Percentiles rank a stretch among this genome's conserved stretches.
phyloP scores from a whole-genome alignment of 2,888 invertebrate species.

The Macrosoma leucophasiata region DNA sequence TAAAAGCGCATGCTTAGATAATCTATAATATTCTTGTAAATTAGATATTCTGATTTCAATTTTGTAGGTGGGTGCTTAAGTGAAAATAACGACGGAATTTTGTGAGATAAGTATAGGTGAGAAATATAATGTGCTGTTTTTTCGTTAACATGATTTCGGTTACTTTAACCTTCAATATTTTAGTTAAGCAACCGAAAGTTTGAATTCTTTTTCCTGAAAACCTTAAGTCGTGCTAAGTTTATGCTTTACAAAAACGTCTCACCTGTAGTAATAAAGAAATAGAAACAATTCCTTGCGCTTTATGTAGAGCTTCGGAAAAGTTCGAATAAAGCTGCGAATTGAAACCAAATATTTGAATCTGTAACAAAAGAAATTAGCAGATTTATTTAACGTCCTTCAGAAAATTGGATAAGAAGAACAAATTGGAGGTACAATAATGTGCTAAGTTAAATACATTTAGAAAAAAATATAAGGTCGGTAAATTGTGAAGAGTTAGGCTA shows the following conservation, averaged over 20 bases:
- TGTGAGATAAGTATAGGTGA: too few species aligned
- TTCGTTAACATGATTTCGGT: background rate
- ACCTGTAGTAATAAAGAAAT: slow-evolving; percentile 97
- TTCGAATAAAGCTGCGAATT: slow-evolving; percentile 98
- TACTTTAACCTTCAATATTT: background rate
- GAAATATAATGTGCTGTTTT: background rate
- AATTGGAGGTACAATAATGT: too few species aligned
- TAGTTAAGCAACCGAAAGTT: background rate
- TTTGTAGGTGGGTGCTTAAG: too few species aligned
- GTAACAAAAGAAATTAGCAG: slow-evolving; percentile 73
- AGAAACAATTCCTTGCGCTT: slow-evolving; percentile 96
- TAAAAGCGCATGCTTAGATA: slow-evolving; percentile 45
- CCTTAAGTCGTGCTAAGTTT: too few species aligned
- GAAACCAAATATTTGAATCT: slow-evolving; percentile 99
- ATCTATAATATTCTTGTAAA: too few species aligned
- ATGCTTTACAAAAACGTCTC: slow-evolving; percentile 33
- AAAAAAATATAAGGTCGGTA: slow-evolving; percentile 14
- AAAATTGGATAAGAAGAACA: slow-evolving; percentile 7
- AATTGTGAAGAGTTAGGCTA: slow-evolving; percentile 32
- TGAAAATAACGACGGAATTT: too few species aligned
- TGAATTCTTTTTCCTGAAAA: too few species aligned
- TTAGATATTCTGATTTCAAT: too few species aligned
- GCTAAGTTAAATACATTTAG: slow-evolving; percentile 16
- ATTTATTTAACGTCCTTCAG: too few species aligned
- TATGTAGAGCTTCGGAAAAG: slow-evolving; percentile 94